Percentiles rank a stretch among this genome's conserved stretches.
phyloP scores from a whole-genome alignment of 2,797 vertebrate genomes.

The Bradypodion ventrale region DNA sequence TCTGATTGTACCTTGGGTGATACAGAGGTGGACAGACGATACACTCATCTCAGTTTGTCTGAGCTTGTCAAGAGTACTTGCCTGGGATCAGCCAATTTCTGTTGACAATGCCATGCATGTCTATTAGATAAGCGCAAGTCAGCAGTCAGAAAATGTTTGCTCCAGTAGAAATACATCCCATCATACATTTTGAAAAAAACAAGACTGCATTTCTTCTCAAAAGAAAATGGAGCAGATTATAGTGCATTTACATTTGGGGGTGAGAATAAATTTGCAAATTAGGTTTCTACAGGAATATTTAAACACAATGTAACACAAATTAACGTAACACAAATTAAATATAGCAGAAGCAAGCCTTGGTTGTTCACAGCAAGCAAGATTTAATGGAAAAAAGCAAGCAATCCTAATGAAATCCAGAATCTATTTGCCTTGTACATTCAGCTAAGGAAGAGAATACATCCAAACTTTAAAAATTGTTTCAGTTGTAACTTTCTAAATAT shows the following conservation, averaged over 20 bases:
- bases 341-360: not conserved
- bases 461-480: slow-evolving; percentile 11
- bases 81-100: not conserved
- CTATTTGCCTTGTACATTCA: not conserved
- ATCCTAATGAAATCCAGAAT: slow-evolving; percentile 31
- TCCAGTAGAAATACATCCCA: not conserved
- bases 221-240: not conserved
- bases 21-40: not conserved
- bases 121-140: not conserved
- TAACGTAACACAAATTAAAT: not conserved
- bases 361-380: not conserved
- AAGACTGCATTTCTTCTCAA: not conserved
- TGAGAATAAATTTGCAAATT: not conserved
- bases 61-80: too few relatives aligned
- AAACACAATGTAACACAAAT: not conserved
- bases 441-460: slow-evolving; percentile 33
- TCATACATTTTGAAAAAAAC: not conserved
- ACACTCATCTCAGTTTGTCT: not conserved
- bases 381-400: slow-evolving; percentile 8
- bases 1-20: not conserved
- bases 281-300: not conserved
- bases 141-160: not conserved
- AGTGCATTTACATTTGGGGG: not conserved
- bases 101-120: not conserved
- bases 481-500: slow-evolving; percentile 15